Base-by-base conservation (phyloP, 2,888 invertebrate genomes). In the Lithophane leautieri region DNA sequence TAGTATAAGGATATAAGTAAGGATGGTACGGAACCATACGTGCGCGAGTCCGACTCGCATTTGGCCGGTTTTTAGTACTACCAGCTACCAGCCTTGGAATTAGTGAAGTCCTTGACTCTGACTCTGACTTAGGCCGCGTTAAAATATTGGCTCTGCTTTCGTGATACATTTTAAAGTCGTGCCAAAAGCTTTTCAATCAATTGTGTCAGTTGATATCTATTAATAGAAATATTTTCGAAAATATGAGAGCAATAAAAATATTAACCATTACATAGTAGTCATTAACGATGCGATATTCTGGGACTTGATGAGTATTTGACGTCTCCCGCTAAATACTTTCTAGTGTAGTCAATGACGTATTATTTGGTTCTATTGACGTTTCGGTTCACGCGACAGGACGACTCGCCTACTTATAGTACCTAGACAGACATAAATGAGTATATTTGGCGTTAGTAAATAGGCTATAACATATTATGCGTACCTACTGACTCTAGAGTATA, bases 231-330 rank as follows among this genome's bases (percentile, higher is more conserved):
- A 34, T 69, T 19, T 8, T 14, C 19, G 14, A 70, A 83, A 44
- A 62, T 40, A 28, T 28, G 34, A 62, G n/a, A 28, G 40, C 9
- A 47, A 25, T 54, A 44, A 52, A 56, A 50, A 63, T 54, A 52
- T 65, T 65, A 76, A 42, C 50, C 68, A 25, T 78, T 69, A 86
- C 65, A 68, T 72, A 69, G 74, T 11, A 67, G 52, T 71, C 28
- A 58, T 73, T 71, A 79, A 72, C 16, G 54, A 60, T 71, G 63
- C 58, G 11, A 58, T 77, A 72, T 80, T 73, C 54, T 62, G 25
- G 56, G 34, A 60, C 58, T 81, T 9, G 70, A 77, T 79, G 76
- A 77, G 71, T 74, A 75, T 76, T 79, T 85, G 82, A 86, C 70
- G 78, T 79, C 47, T 74, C 63, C 70, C 66, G 66, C 47, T 78